Evolutionary conservation across 2,888 invertebrate species (phyloP), one percentile per base, ranked within the genome.

Genomic region (Phortica okadai): DNA sequence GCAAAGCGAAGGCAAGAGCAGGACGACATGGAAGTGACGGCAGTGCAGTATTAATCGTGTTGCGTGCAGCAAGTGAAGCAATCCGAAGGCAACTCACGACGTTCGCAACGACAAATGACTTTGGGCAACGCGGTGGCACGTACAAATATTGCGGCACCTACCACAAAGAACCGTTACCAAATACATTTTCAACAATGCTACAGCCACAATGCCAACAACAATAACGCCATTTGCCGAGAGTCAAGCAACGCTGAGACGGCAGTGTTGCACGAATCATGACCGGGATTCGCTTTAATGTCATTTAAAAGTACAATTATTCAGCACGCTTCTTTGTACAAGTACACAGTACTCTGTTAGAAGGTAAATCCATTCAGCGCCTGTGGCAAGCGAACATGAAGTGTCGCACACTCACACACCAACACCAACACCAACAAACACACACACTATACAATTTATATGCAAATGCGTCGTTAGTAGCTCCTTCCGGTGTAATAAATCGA

Each of bases 231-330:
- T 77, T 73, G 72, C 75, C 67, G 64, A 45, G 42, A 14, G 73
- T 50, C 45, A 45, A 50, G 50, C 33, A 77, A 25, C 14, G 21
- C 25, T 14, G 54, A 33, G 62, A 82, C 80, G 80, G 79, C 86
- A 85, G 84, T 84, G 84, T 80, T 8, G 83, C 88, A 88, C 87
- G 84, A 67, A 67, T 67, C 67, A 67, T 67, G 67, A 16, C 44
- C 67, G 67, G 59, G 58, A 33, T 42, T 73, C 41, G 73, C 73
- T 83, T 85, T 86, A 85, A 85, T 88, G 88, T 84, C 85, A 87
- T 88, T 85, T 88, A 86, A 85, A 85, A 84, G 81, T 81, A 85
- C 88, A 85, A 85, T 85, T 85, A 85, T 89, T 88, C 88, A 86
- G 88, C 85, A 87, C 86, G 87, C 80, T 85, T 79, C 78, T 80